phyloP scores from a whole-genome alignment of 2,888 invertebrate species.

The Serripes groenlandicus region DNA sequence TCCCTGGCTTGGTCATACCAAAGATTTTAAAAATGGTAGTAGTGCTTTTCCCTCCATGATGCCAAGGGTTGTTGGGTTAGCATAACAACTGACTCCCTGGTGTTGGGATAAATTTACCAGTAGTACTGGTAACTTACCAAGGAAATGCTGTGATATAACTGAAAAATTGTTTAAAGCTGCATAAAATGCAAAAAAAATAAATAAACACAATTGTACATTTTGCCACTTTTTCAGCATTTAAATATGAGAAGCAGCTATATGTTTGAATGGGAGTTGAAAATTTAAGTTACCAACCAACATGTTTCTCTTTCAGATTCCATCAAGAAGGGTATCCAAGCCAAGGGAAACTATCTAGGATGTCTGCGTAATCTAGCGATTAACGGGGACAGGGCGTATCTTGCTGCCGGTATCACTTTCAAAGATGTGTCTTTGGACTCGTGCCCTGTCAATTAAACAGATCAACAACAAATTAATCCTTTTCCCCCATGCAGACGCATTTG shows the following conservation, averaged over 20 bases:
- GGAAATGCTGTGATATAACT: too few species aligned
- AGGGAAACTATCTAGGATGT: conserved; percentile 93
- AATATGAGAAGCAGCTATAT: not conserved
- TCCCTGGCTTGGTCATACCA: too few species aligned
- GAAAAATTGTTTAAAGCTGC: too few species aligned
- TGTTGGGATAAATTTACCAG: too few species aligned
- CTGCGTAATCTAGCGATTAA: conserved; percentile 94
- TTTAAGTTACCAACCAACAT: not conserved
- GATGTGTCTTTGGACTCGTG: conserved; percentile 93
- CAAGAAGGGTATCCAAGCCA: conserved; percentile 90
- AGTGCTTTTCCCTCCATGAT: too few species aligned
- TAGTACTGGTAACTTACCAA: too few species aligned
- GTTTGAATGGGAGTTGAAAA: not conserved
- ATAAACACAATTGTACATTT: not conserved
- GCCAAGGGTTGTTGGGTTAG: too few species aligned
- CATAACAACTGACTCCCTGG: too few species aligned
- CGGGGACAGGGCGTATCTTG: conserved; percentile 93
- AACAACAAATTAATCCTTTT: not conserved
- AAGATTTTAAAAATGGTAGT: too few species aligned
- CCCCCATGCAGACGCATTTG: too few species aligned
- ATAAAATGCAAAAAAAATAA: not conserved
- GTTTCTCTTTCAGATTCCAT: conserved; percentile 36
- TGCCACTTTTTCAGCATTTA: not conserved
- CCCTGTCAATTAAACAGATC: conserved; percentile 90
- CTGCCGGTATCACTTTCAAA: conserved; percentile 90